These are phyloP conservation scores for Hoplostethus mediterraneus DNA, from an alignment of 2,797 vertebrate genomes.

Conservation along the genomic window DNA sequence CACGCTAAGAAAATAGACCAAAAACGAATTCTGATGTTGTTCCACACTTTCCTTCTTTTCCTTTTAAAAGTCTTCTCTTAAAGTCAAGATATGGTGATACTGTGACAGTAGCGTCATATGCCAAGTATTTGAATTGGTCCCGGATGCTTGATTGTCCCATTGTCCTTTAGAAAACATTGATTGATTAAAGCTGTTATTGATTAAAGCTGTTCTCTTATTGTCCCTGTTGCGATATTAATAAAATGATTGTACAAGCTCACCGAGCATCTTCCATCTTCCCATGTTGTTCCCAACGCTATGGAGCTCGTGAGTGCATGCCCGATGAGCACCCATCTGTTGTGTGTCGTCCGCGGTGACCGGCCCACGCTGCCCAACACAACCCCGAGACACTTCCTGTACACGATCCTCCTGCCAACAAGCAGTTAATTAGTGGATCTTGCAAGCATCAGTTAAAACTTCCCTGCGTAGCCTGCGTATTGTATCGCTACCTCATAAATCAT, in stretches of 20 bases:
- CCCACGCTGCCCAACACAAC: constrained; percentile 2
- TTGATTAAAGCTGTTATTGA: too few relatives aligned
- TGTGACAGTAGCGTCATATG: too few relatives aligned
- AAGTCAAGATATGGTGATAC: background rate
- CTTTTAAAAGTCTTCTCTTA: background rate
- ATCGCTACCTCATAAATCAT: constrained; percentile 54
- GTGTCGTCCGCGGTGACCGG: background rate
- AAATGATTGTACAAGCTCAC: background rate
- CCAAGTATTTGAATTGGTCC: background rate
- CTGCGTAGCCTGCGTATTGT: constrained; percentile 45
- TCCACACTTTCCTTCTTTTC: background rate
- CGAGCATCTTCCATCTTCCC: constrained; percentile 52
- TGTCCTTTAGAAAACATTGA: background rate
- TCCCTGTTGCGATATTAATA: background rate
- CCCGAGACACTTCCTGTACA: background rate
- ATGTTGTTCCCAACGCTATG: constrained; percentile 58
- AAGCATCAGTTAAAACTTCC: constrained; percentile 63
- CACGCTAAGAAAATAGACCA: too few relatives aligned
- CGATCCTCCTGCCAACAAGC: constrained; percentile 12
- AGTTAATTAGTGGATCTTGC: constrained; percentile 65
- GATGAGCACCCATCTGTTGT: constrained; percentile 28
- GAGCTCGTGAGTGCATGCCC: constrained; percentile 44
- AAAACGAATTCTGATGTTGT: too few relatives aligned
- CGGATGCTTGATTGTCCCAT: background rate
- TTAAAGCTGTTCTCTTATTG: background rate